A percentile compares a stretch with the other conserved stretches of the same genome.
These are phyloP conservation scores for Pyralis farinalis DNA, from an alignment of 2,888 invertebrate genomes.

Conservation along the genomic window DNA sequence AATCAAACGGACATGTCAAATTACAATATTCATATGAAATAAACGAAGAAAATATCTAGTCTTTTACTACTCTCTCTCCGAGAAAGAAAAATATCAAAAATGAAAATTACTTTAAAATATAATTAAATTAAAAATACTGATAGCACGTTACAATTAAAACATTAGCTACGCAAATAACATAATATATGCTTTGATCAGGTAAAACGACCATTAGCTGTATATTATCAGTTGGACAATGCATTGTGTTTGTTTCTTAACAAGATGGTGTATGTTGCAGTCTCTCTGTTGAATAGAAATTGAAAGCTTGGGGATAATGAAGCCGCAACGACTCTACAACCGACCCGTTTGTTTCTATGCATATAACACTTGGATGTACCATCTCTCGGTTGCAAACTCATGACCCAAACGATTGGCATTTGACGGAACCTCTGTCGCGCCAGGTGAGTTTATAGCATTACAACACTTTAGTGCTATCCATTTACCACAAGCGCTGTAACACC, in stretches of 20 bases:
- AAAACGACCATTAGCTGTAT: no score
- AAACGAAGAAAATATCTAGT: constrained; percentile 32
- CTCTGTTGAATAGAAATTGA: constrained; percentile 1
- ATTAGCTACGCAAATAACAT: constrained; percentile 2
- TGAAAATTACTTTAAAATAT: constrained; percentile 10
- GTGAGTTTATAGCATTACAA: constrained; percentile 56
- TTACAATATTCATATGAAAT: constrained; percentile 9
- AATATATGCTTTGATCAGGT: neutral
- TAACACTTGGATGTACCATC: constrained; percentile 25
- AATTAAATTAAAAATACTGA: constrained; percentile 43
- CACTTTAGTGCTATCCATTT: constrained; percentile 29
- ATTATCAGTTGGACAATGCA: no score
- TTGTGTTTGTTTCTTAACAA: no score
- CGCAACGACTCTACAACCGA: constrained; percentile 45
- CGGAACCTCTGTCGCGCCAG: constrained; percentile 69
- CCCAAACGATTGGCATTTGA: constrained; percentile 64
- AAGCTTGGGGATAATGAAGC: constrained; percentile 18
- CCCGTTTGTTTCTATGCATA: constrained; percentile 28
- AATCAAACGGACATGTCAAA: constrained; percentile 12
- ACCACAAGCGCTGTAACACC: constrained; percentile 51
- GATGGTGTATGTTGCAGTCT: neutral
- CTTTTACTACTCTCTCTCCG: constrained; percentile 62
- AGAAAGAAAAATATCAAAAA: constrained; percentile 15
- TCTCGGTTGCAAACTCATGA: constrained; percentile 58
- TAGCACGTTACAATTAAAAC: constrained; percentile 14